A percentile compares a stretch with the other conserved stretches of the same genome.
These are phyloP conservation scores for Drosophila sturtevanti DNA, from an alignment of 1,140 invertebrate genomes.

Conservation along the genomic window DNA sequence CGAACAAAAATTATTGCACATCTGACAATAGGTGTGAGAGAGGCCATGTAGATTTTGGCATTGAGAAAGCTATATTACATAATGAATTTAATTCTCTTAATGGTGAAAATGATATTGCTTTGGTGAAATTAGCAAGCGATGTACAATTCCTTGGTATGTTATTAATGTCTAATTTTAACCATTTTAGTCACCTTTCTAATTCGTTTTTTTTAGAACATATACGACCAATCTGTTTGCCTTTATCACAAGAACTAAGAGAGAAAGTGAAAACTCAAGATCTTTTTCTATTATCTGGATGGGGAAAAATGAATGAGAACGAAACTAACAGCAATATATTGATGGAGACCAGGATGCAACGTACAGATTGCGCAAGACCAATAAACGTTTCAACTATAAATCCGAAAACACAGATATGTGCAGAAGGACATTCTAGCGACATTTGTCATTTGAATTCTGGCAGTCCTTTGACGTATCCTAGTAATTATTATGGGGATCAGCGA, in stretches of 20 bases:
- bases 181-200: not conserved
- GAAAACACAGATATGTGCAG: conserved; percentile 28
- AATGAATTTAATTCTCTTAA: not conserved
- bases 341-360: not conserved
- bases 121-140: conserved; percentile 31
- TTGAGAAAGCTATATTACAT: not conserved
- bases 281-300: conserved; percentile 42
- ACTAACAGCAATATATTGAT: not conserved
- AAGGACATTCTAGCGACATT: not conserved
- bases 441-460: conserved; percentile 44
- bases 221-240: conserved; percentile 40
- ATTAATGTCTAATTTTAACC: not conserved
- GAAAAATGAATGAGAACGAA: not conserved
- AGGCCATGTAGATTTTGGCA: conserved; percentile 15
- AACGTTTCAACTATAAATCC: not conserved
- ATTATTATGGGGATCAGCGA: not conserved
- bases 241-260: not conserved
- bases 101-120: conserved; percentile 38
- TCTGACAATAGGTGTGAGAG: not conserved
- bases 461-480: conserved; percentile 19
- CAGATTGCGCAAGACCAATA: no score
- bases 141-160: conserved; percentile 28
- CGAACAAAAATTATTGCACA: not conserved
- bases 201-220: conserved; percentile 22
- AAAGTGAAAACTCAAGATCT: not conserved